Conservation (phyloP, 2,888 invertebrate species). For the Panzeria rudis region DNA sequence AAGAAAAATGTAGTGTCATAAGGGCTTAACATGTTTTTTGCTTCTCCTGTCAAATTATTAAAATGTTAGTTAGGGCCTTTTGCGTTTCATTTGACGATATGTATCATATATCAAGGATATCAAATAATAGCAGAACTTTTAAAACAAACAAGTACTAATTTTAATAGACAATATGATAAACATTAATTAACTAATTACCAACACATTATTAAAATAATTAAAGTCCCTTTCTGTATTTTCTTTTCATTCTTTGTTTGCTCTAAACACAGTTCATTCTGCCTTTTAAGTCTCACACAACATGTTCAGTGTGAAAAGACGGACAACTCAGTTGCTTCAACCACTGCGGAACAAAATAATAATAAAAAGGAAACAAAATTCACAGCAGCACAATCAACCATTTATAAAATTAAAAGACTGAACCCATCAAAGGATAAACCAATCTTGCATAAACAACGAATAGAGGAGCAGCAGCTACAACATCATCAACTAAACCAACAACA, state of each 20-base stretch:
- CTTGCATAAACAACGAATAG: constrained; percentile 63
- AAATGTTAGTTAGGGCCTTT: too few species aligned
- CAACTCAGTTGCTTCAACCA: constrained; percentile 68
- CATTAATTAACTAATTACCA: constrained; percentile 67
- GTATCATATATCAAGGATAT: constrained; percentile 51
- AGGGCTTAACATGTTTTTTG: too few species aligned
- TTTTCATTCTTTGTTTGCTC: constrained; percentile 23
- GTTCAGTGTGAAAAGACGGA: constrained; percentile 72
- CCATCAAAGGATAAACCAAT: constrained; percentile 73
- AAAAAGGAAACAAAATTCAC: constrained; percentile 72
- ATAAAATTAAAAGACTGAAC: constrained; percentile 78
- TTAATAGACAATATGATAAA: constrained; percentile 46
- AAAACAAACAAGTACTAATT: neutral
- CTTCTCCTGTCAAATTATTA: too few species aligned
- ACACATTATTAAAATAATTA: constrained; percentile 63
- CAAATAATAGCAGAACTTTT: constrained; percentile 29
- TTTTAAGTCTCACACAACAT: constrained; percentile 73
- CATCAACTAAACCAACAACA: constrained; percentile 18
- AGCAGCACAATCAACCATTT: constrained; percentile 76
- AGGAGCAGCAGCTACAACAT: constrained; percentile 66
- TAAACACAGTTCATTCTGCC: constrained; percentile 77
- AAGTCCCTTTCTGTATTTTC: constrained; percentile 20
- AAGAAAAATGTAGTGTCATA: too few species aligned
- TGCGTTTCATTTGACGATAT: too few species aligned
- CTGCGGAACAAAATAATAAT: constrained; percentile 61